phyloP scores from a whole-genome alignment of 2,797 vertebrate genomes.

The Pipistrellus pipistrellus region DNA sequence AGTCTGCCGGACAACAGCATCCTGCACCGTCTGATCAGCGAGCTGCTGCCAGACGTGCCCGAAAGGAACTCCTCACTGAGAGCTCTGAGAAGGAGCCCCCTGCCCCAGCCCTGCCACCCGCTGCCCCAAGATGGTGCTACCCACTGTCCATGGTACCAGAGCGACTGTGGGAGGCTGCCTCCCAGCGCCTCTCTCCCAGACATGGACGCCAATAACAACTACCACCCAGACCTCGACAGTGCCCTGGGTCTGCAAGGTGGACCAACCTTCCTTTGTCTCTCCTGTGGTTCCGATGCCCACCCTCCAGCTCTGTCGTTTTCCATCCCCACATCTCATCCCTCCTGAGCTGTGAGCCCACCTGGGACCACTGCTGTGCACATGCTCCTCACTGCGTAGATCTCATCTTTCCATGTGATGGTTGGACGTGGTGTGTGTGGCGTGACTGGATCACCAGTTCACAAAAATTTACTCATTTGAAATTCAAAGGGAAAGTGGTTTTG shows the following conservation, averaged over 20 bases:
- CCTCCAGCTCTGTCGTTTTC: conserved; percentile 73
- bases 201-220: conserved; percentile 90
- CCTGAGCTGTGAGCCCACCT: background rate
- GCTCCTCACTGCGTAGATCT: background rate
- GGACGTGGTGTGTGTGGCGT: conserved; percentile 59
- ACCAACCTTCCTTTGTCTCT: conserved; percentile 84
- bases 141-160: conserved; percentile 88
- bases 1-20: conserved; percentile 96
- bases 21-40: conserved; percentile 95
- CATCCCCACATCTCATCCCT: conserved; percentile 77
- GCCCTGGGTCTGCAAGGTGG: conserved; percentile 96
- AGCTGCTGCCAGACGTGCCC: conserved; percentile 96
- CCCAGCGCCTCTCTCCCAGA: conserved; percentile 95
- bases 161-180: conserved; percentile 91
- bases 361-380: background rate
- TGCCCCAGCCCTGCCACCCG: conserved; percentile 90
- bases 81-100: conserved; percentile 89
- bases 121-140: conserved; percentile 90
- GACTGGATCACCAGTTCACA: conserved; percentile 68
- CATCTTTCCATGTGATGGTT: background rate
- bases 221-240: conserved; percentile 92
- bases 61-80: conserved; percentile 96
- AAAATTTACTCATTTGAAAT: conserved; percentile 56
- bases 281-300: conserved; percentile 79
- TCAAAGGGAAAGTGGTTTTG: background rate